These are phyloP conservation scores for Anoplius nigerrimus DNA, from an alignment of 2,888 invertebrate genomes.

Conservation along the genomic window DNA sequence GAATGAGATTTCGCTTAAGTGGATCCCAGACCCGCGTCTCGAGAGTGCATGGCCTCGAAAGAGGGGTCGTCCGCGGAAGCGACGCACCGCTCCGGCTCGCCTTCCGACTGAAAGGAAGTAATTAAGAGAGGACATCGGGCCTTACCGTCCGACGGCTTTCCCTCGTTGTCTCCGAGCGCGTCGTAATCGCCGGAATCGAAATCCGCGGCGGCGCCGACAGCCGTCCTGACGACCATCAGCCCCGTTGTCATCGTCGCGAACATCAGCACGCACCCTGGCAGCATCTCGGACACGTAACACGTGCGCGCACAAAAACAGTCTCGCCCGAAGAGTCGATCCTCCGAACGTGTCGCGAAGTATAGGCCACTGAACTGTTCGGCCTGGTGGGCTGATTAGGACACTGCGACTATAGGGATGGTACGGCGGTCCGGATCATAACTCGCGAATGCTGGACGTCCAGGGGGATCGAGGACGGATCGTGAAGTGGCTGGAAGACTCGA, in stretches of 20 bases:
- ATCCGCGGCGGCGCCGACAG: conserved; percentile 58
- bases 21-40: too few species aligned
- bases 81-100: too few species aligned
- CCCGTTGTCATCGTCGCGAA: conserved; percentile 54
- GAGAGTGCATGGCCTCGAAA: too few species aligned
- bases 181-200: conserved; percentile 67
- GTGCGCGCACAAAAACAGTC: background rate
- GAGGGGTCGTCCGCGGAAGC: too few species aligned
- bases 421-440: too few species aligned
- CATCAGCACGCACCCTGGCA: conserved; percentile 57
- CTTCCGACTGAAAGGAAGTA: too few species aligned
- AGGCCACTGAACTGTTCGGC: too few species aligned
- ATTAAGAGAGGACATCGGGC: conserved; percentile 8
- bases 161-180: conserved; percentile 60
- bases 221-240: conserved; percentile 34
- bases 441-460: background rate
- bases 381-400: too few species aligned
- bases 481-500: background rate
- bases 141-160: conserved; percentile 53
- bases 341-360: background rate
- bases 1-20: too few species aligned
- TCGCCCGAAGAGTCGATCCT: background rate
- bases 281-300: conserved; percentile 47
- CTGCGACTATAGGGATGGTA: too few species aligned
- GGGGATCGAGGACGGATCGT: background rate